Evolutionary conservation across 2,888 invertebrate species (phyloP).

Genomic region (Pterobdella sp.): DNA sequence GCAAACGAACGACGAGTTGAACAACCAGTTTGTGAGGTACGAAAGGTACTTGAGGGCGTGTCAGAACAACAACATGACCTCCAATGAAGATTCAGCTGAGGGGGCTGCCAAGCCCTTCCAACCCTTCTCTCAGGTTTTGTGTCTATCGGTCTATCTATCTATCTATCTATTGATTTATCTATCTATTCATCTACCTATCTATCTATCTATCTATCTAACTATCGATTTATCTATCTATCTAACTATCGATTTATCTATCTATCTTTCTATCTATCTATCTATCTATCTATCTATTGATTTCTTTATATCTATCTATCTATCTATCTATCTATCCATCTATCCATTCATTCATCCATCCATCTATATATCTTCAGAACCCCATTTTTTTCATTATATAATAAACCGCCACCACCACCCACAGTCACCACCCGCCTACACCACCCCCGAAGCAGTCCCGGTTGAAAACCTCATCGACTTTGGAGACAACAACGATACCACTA

Average conservation of each 20-base stretch:
- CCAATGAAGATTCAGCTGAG: no score
- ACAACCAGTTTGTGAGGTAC: slow-evolving; percentile 81
- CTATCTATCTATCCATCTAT: neutral
- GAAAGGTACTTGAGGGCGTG: slow-evolving; percentile 51
- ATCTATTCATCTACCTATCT: neutral
- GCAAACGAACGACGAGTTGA: slow-evolving; percentile 86
- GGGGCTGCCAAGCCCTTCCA: no score
- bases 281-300: neutral
- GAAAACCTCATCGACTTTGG: slow-evolving; percentile 38
- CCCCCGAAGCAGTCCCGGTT: slow-evolving; percentile 34
- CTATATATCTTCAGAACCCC: neutral
- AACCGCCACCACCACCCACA: neutral
- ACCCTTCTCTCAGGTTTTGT: no score
- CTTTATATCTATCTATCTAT: neutral
- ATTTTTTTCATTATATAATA: neutral
- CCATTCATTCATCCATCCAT: slow-evolving; percentile 6
- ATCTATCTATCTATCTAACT: neutral
- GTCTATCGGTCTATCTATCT: no score
- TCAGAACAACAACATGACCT: slow-evolving; percentile 37
- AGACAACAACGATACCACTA: neutral
- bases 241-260: neutral
- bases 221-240: neutral
- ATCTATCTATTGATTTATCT: neutral
- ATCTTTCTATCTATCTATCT: neutral
- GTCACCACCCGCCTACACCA: no score